Conservation (phyloP, 2,797 vertebrate species). For the Bradypodion ventrale region DNA sequence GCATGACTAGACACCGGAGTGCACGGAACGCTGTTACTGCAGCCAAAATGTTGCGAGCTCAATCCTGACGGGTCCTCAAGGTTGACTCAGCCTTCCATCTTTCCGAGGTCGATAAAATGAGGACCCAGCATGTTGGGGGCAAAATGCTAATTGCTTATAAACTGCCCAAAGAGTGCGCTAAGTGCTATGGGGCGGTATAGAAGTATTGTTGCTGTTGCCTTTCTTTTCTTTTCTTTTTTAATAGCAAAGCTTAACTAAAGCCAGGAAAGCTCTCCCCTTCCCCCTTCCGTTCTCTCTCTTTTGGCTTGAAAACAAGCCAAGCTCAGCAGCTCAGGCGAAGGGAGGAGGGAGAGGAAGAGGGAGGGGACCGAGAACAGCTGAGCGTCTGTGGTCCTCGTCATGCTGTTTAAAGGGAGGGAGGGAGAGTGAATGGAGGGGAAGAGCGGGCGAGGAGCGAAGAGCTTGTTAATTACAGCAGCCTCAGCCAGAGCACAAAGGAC, state of each 20-base stretch:
- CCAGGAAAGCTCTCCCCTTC: not conserved
- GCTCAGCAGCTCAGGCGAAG: not conserved
- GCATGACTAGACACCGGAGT: too few species aligned
- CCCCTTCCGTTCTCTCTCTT: not conserved
- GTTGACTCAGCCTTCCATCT: too few species aligned
- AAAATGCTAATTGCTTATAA: too few species aligned
- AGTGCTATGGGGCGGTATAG: too few species aligned
- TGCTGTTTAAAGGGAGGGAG: not conserved
- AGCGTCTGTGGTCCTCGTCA: not conserved
- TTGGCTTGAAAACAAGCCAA: not conserved
- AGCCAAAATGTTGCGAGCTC: too few species aligned
- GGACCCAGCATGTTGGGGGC: too few species aligned
- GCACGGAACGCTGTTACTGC: too few species aligned
- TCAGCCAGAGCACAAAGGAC: not conserved
- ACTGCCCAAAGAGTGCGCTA: too few species aligned
- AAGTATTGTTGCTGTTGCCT: rapidly evolving
- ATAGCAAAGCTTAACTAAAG: slow-evolving; percentile 35
- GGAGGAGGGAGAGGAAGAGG: not conserved
- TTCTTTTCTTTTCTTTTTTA: not conserved
- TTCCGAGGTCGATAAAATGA: too few species aligned
- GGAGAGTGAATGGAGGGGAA: not conserved
- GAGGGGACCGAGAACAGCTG: not conserved
- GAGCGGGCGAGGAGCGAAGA: not conserved
- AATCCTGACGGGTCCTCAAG: too few species aligned
- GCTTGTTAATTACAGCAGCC: not conserved